Base-by-base conservation (phyloP, 2,113 vertebrate species). In the Scomber japonicus region DNA sequence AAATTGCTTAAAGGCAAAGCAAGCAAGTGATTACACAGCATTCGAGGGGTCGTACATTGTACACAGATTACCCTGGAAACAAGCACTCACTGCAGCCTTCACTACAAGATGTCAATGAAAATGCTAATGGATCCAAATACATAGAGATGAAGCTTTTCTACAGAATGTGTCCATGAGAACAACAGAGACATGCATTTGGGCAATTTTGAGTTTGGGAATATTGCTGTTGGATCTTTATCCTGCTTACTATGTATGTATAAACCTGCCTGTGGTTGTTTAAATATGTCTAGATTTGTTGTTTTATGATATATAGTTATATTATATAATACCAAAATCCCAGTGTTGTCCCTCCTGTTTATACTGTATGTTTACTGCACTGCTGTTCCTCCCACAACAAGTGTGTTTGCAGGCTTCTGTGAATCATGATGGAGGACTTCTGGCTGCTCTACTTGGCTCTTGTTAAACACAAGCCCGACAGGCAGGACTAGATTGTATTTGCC, bases 361-460 rank as follows among this genome's bases (percentile, higher is more conserved):
- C 45, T 84, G 63, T 64, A 50, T 78, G 71, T 78, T 81, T 75
- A 67, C 71, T 62, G 72, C 10, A 3, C 65, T 75, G 70, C 59
- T 75, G 69, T 78, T 88, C 80, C 85, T 46, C 84, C 89, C 84
- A 91, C 84, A 76, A 83, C 64, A 82, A 83, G 83, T 91, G 82
- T 89, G 84, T 85, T 82, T 51, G 65, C 80, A 60, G 76, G 66
- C 70, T 31, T 64, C 62, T 70, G 70, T 82, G 86, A 87, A 74
- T 75, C 83, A 81, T 67, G 84, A 71, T 79, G 71, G 83, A 80
- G 69, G 81, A 76, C 79, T 71, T 64, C 81, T 90, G 88, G 88
- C 83, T 87, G 86, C 80, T 88, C 84, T 50, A 88, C 80, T 90
- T 88, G 83, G 89, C 85, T 89, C 79, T 55, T 53, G 69, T 80